Evolutionary conservation across 1,140 invertebrate genomes (phyloP).

Genomic region (Drosophila serrata): DNA sequence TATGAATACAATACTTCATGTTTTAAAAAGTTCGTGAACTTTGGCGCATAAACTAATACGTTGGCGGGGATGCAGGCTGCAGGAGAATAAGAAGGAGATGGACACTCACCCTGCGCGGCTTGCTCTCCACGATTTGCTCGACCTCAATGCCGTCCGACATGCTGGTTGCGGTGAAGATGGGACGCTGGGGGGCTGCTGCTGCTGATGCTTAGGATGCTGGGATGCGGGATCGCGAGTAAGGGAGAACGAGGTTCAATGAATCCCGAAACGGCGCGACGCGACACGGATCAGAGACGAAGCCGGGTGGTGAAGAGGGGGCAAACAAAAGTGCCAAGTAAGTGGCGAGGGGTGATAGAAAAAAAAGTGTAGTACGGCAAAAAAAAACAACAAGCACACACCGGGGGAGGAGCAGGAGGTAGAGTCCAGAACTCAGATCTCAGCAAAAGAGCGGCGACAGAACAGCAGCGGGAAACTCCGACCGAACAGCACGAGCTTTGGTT

Average conservation of each 20-base stretch:
- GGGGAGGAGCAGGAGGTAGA: slow-evolving; percentile 18
- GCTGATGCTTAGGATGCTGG: slow-evolving; percentile 22
- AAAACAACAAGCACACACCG: slow-evolving; percentile 27
- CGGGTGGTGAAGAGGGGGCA: neutral
- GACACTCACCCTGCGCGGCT: slow-evolving; percentile 80
- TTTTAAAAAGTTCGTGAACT: neutral
- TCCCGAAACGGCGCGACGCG: slow-evolving; percentile 5
- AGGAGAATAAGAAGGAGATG: neutral
- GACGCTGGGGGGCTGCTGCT: slow-evolving; percentile 13
- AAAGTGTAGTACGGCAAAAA: slow-evolving; percentile 17
- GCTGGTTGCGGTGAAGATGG: slow-evolving; percentile 36
- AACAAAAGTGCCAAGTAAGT: slow-evolving; percentile 9
- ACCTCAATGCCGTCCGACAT: slow-evolving; percentile 85
- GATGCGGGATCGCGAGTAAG: slow-evolving; percentile 15
- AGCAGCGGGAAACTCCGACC: slow-evolving; percentile 50
- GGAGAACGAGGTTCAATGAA: slow-evolving; percentile 17
- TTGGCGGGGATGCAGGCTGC: slow-evolving; percentile 1
- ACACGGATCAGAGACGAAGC: slow-evolving; percentile 10
- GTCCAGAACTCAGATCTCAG: slow-evolving; percentile 15
- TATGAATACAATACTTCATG: neutral
- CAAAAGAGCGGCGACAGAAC: slow-evolving; percentile 14
- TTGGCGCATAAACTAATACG: neutral
- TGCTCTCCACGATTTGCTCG: slow-evolving; percentile 84
- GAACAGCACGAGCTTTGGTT: slow-evolving; percentile 69
- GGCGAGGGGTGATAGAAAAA: slow-evolving; percentile 20